These are phyloP conservation scores for Anodontia alba DNA, from an alignment of 2,888 invertebrate species.

Conservation along the genomic window DNA sequence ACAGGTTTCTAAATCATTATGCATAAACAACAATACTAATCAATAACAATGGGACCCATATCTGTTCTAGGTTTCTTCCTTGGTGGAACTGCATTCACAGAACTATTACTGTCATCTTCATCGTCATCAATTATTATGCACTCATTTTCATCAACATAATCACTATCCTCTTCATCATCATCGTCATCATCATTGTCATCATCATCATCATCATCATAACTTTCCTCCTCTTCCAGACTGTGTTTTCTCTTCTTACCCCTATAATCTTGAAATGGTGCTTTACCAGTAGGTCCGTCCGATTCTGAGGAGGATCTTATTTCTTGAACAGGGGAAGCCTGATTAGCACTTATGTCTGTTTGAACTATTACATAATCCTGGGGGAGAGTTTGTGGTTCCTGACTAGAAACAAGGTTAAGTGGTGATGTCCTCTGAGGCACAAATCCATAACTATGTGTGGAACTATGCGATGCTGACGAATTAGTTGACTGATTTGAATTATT, in stretches of 20 bases:
- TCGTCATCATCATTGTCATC: slow-evolving; percentile 30
- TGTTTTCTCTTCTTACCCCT: slow-evolving; percentile 66
- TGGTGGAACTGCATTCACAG: background rate
- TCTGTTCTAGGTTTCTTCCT: slow-evolving; percentile 5
- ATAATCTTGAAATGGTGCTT: slow-evolving; percentile 46
- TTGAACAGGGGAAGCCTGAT: slow-evolving; percentile 33
- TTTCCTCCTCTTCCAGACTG: slow-evolving; percentile 58
- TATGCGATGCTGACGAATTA: slow-evolving; percentile 71
- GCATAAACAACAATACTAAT: no score
- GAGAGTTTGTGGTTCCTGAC: slow-evolving; percentile 38
- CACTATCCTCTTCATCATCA: slow-evolving; percentile 18
- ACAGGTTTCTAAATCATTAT: no score
- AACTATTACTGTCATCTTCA: slow-evolving; percentile 10
- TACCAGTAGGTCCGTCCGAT: slow-evolving; percentile 50
- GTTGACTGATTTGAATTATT: slow-evolving; percentile 67
- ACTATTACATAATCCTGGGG: slow-evolving; percentile 37
- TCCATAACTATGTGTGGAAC: slow-evolving; percentile 76
- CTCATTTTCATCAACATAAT: no score
- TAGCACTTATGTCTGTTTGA: slow-evolving; percentile 17
- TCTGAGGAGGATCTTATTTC: slow-evolving; percentile 61
- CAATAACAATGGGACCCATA: slow-evolving; percentile 5
- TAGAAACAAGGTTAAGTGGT: slow-evolving; percentile 47
- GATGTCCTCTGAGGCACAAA: slow-evolving; percentile 71
- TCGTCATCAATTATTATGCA: slow-evolving; percentile 43
- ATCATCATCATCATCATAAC: slow-evolving; percentile 44